Evolutionary conservation across 2,113 vertebrate genomes (phyloP), one percentile per base, ranked within the genome.

Genomic region (Salvelinus fontinalis): DNA sequence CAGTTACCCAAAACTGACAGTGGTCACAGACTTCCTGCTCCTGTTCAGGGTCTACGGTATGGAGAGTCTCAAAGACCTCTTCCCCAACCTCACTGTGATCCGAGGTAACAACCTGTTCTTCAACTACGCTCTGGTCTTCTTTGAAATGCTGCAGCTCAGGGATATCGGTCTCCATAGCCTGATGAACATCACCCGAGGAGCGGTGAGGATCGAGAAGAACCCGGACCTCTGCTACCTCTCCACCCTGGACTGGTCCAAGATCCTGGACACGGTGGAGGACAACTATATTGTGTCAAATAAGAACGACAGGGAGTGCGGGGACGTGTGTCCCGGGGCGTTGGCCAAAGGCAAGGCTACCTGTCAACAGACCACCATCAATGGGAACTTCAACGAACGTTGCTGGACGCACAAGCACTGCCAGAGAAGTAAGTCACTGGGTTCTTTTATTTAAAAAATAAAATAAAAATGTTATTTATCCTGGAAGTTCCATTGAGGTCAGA

Each of bases 211-310:
- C 0, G 98, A 99, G 93, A 99, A 97, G 91, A 99, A 99, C 88
- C 95, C 97, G 0, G 97, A 98, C 14, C 92, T 99, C 0, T 99
- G 98, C 79, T 99, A 99, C 83, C 89, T 99, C 74, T 95, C 96
- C 84, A 99, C 97, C 0, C 96, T 99, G 0, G 98, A 99, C 92
- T 99, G 98, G 98, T 98, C 97, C 0, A 96, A 95, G 79, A 95
- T 99, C 84, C 84, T 98, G 16, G 98, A 99, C 80, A 94, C 96
- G 0, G 96, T 97, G 27, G 98, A 97, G 76, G 96, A 98, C 79
- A 99, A 99, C 77, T 98, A 97, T 88, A 97, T 99, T 0, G 86
- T 96, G 78, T 90, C 93, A 60, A 99, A 99, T 90, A 99, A 98
- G 82, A 96, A 97, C 0, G 94, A 96, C 84, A 91, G 96, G 0